Evolutionary conservation across 92 coral and sea anemone species (phyloP), one percentile per base, ranked within the genome.

Genomic region (Bergia puertoricense): DNA sequence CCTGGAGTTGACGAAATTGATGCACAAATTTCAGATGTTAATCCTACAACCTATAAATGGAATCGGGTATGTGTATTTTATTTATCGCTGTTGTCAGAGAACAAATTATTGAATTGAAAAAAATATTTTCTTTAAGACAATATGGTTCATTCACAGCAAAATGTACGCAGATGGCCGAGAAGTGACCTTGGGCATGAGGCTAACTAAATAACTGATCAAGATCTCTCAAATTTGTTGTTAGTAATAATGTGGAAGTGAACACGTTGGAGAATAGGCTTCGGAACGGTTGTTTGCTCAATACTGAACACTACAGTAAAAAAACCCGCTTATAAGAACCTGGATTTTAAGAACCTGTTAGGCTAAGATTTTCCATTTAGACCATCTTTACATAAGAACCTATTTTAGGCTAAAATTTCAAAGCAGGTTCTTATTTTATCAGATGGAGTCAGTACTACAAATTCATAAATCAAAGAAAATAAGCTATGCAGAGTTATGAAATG

Each of bases 1-100:
- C 92, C 98, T 8, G 89, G 90, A 16, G 91, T 95, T 40, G 99
- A 97, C 15, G 90, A 91, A 57, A 88, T 97, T 10, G 99, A 95
- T 88, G 93, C 89, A 44, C 99, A 97, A 76, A 97, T 97, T 66
- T 97, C 99, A 22, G 96, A 97, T 91, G 92, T 93, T n/a, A 96
- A 97, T 74, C 95, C 99, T 10, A 93, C 91, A 65, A 94, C 91
- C 20, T 82, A 91, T 48, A 94, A 94, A 39, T 95, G 98, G 98
- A 91, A 92, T 41, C 86, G 92, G 98, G 98, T 93, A 81, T 89
- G 91, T 92, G 36, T 62, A 20, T 62, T 20, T 18, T 18, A 62
- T 62, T 2, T 3, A 2, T 23, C 8, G 1, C 30, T 23, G 3
- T 4, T 22, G 30, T 62, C 30, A 30, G 30, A 30, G 23, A 62